Evolutionary conservation across 1,140 invertebrate genomes (phyloP).

Genomic region (Bilobella aurantiaca): DNA sequence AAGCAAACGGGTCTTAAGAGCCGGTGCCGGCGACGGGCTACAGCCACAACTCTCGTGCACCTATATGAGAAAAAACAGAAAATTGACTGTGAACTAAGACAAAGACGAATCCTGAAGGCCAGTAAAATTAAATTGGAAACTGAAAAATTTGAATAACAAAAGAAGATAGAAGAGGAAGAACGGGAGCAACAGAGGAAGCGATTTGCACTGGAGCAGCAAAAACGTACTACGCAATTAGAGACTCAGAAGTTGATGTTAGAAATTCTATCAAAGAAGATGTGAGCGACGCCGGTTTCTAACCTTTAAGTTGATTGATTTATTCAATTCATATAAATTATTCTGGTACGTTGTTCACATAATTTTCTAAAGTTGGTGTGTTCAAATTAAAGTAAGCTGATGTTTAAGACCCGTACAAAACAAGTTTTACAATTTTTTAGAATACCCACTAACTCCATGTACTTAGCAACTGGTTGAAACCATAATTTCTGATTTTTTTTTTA

Average conservation of each 20-base stretch:
- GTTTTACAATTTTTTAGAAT: conserved; percentile 14
- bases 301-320: too few relatives aligned
- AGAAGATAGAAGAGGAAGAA: background rate
- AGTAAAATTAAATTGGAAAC: background rate
- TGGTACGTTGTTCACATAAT: background rate
- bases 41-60: background rate
- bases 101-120: background rate
- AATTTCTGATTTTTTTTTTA: conserved; percentile 13
- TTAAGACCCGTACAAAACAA: conserved; percentile 11
- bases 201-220: background rate
- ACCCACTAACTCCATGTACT: background rate
- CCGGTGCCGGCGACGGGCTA: background rate
- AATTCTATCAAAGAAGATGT: background rate
- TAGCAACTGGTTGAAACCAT: conserved; percentile 12
- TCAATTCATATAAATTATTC: background rate
- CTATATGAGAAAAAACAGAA: background rate
- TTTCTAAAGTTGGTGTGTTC: background rate
- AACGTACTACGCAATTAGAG: background rate
- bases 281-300: background rate
- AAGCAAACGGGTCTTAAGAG: background rate
- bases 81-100: background rate
- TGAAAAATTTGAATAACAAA: background rate
- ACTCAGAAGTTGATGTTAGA: background rate
- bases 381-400: background rate
- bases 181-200: background rate